phyloP scores from a whole-genome alignment of 35 echinoderm and acorn worm genomes.

The Stichopus chloronotus region DNA sequence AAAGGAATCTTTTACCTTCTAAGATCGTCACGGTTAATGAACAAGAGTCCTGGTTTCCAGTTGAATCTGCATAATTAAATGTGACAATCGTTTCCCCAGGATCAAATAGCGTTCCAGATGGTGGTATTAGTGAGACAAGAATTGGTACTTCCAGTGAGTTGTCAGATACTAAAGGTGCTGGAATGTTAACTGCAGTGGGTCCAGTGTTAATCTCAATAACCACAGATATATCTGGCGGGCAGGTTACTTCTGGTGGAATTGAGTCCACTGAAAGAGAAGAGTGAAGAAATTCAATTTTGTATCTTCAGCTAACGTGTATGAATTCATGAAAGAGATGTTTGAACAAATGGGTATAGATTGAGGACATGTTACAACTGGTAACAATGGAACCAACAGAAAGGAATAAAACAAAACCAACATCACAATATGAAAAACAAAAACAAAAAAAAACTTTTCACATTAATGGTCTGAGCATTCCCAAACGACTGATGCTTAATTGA shows the following conservation, averaged over 20 bases:
- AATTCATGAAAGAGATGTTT: no score
- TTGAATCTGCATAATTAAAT: neutral
- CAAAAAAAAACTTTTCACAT: no score
- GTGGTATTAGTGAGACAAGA: neutral
- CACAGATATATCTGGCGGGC: conserved; percentile 11
- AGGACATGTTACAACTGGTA: no score
- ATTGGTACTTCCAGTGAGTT: neutral
- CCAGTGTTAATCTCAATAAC: conserved; percentile 54
- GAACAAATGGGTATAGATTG: no score
- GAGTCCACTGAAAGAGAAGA: conserved; percentile 40
- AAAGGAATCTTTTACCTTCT: neutral
- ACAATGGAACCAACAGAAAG: no score
- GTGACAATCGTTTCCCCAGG: neutral
- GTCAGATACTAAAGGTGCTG: neutral
- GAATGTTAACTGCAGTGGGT: neutral
- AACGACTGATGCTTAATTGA: no score
- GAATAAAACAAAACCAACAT: no score
- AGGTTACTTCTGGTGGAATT: conserved; percentile 44
- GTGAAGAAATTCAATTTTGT: no score
- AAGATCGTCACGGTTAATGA: neutral
- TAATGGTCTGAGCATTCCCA: no score
- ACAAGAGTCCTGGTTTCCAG: neutral
- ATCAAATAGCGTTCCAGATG: neutral
- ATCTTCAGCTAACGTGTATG: no score
- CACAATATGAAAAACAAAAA: no score